Evolutionary conservation across 2,888 invertebrate species (phyloP).

Genomic region (Liopterus haemorrhoidalis): DNA sequence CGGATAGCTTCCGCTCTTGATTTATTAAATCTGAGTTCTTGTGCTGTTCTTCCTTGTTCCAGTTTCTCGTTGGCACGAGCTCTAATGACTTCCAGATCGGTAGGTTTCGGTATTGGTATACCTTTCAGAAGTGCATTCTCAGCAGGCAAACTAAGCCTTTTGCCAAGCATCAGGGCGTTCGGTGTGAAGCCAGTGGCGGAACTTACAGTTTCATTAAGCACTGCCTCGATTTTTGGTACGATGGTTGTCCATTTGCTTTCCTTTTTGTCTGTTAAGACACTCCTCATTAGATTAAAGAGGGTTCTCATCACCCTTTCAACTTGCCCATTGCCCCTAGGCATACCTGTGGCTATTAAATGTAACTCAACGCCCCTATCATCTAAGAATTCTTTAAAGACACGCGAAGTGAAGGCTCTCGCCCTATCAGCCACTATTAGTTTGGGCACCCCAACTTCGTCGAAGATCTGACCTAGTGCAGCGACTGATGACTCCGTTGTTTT

Average conservation of each 20-base stretch:
- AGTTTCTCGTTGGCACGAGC: not conserved
- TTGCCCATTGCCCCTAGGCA: conserved; percentile 26
- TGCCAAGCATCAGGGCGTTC: conserved; percentile 7
- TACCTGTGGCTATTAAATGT: conserved; percentile 27
- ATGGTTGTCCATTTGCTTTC: conserved; percentile 17
- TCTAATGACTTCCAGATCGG: not conserved
- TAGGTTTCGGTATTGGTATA: not conserved
- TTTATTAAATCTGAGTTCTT: not conserved
- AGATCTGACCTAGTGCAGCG: conserved; percentile 20
- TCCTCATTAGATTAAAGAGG: conserved; percentile 21
- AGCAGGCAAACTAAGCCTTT: not conserved
- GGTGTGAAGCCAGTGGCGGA: conserved; percentile 11
- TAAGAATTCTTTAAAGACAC: conserved; percentile 18
- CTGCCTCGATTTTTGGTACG: conserved; percentile 15
- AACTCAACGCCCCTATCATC: conserved; percentile 12
- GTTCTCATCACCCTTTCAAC: conserved; percentile 19
- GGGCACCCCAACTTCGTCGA: conserved; percentile 24
- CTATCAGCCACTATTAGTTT: conserved; percentile 22
- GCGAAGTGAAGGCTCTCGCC: conserved; percentile 25
- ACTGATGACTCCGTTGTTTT: conserved; percentile 27
- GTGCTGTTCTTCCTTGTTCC: not conserved
- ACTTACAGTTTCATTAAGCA: conserved; percentile 6
- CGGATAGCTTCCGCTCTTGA: not conserved
- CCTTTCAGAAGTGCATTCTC: not conserved
- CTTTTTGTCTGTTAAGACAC: conserved; percentile 15